phyloP scores from a whole-genome alignment of 2,113 vertebrate species.

The Phoxinus phoxinus region DNA sequence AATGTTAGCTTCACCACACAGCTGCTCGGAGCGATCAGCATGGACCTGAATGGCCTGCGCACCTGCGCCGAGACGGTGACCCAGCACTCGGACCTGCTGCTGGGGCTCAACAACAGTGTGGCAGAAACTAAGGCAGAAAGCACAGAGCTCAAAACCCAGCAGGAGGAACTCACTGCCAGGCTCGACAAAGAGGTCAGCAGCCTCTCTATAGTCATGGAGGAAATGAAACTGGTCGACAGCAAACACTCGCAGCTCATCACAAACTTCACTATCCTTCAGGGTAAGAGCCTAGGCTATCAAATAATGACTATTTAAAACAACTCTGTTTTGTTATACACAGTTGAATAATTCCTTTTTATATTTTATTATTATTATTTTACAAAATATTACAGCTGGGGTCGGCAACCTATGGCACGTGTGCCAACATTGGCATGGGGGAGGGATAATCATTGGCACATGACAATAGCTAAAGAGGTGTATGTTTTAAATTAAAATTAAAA shows the following conservation, averaged over 20 bases:
- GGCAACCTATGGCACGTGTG: too few species aligned
- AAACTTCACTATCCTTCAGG: constrained; percentile 97
- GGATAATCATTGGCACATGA: too few species aligned
- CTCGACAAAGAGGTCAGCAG: constrained; percentile 90
- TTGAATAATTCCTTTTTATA: background rate
- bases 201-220: constrained; percentile 94
- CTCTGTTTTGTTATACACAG: background rate
- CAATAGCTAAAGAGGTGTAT: too few species aligned
- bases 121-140: constrained; percentile 84
- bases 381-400: too few species aligned
- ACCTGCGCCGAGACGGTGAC: constrained; percentile 90
- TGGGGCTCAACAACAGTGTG: constrained; percentile 85
- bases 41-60: constrained; percentile 88
- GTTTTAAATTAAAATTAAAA: too few species aligned
- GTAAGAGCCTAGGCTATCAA: constrained; percentile 66
- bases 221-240: constrained; percentile 98
- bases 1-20: constrained; percentile 92
- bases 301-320: background rate
- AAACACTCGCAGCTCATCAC: constrained; percentile 95
- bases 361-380: too few species aligned
- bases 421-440: too few species aligned
- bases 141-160: constrained; percentile 83
- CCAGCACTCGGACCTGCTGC: constrained; percentile 86
- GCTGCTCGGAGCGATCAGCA: constrained; percentile 87
- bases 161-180: constrained; percentile 86